Percentiles rank a stretch among this genome's conserved stretches.
Evolutionary conservation across 37 sponge, comb jelly and placozoan genomes (phyloP).

Genomic region (Ianthella basta): DNA sequence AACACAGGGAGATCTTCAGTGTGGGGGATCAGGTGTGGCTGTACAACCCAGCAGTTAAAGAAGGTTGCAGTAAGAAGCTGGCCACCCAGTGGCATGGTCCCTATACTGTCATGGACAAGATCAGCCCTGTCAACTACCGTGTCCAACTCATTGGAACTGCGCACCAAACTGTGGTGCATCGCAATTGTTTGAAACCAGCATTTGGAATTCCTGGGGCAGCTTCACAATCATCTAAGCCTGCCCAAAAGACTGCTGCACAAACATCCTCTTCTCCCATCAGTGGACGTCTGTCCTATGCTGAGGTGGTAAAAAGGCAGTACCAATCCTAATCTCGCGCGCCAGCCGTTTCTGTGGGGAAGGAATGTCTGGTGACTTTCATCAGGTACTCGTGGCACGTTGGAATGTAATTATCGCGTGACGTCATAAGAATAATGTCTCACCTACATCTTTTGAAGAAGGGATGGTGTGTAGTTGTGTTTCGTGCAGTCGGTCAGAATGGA

Average conservation of each 20-base stretch:
- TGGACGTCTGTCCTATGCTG: background rate
- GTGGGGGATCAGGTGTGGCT: slow-evolving; percentile 50
- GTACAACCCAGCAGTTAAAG: slow-evolving; percentile 49
- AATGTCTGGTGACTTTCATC: too few relatives aligned
- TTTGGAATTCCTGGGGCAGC: background rate
- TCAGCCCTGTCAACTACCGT: background rate
- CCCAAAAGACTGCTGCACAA: background rate
- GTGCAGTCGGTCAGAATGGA: too few relatives aligned
- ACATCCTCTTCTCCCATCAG: background rate
- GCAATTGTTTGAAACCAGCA: slow-evolving; percentile 34
- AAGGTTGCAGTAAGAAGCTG: slow-evolving; percentile 35
- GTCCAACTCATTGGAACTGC: slow-evolving; percentile 21
- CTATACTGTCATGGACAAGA: slow-evolving; percentile 47
- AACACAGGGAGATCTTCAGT: background rate
- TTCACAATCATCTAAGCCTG: background rate
- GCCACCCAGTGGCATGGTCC: slow-evolving; percentile 45
- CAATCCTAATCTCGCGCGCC: too few relatives aligned
- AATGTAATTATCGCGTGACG: too few relatives aligned
- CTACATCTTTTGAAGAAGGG: too few relatives aligned
- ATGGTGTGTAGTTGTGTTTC: too few relatives aligned
- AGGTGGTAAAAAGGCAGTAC: slow-evolving; percentile 2
- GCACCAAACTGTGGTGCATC: slow-evolving; percentile 29
- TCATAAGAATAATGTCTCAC: too few relatives aligned
- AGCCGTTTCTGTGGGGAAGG: too few relatives aligned
- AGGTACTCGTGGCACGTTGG: too few relatives aligned